Evolutionary conservation across 2,888 invertebrate species (phyloP), one percentile per base, ranked within the genome.

Genomic region (Cosmopolites sordidus): DNA sequence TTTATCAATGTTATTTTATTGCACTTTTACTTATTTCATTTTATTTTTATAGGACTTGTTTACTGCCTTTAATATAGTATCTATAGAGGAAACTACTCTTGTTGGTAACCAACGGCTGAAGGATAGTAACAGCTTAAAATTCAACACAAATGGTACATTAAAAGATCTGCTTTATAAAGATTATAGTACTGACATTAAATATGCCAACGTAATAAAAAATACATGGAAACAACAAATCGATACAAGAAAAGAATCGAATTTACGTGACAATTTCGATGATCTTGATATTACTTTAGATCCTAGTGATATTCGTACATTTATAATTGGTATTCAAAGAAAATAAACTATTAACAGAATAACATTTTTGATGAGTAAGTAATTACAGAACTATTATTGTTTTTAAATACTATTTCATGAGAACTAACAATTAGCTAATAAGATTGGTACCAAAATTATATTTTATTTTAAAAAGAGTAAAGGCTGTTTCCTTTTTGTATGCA

Each of bases 271-370:
- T 42, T 38, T 70, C 37, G 33, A 51, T 27, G 52, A 57, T 37
- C 43, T 64, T 42, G 69, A 71, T 5, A 70, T 89, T 1, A 75
- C 76, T 29, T 63, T 90, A 1, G 75, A 75, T 17, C 83, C 89
- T 0, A 87, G 87, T 81, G 79, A 89, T 70, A 89, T 90, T 47
- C 77, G 82, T 30, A 86, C 87, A 0, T 86, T 85, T 62, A 68
- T 86, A 14, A 65, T 79, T n/a, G 16, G n/a, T 5, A 33, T 33
- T 33, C 3, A 12, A 5, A 33, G 33, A 33, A 12, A 12, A 4
- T 33, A 12, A 33, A n/a, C n/a, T n/a, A n/a, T n/a, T n/a, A n/a
- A n/a, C n/a, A n/a, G n/a, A n/a, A n/a, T n/a, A n/a, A n/a, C n/a
- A n/a, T n/a, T n/a, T n/a, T n/a, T n/a, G n/a, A n/a, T n/a, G n/a